Evolutionary conservation across 2,113 vertebrate genomes (phyloP).

Genomic region (Brachyhypopomus gauderio): DNA sequence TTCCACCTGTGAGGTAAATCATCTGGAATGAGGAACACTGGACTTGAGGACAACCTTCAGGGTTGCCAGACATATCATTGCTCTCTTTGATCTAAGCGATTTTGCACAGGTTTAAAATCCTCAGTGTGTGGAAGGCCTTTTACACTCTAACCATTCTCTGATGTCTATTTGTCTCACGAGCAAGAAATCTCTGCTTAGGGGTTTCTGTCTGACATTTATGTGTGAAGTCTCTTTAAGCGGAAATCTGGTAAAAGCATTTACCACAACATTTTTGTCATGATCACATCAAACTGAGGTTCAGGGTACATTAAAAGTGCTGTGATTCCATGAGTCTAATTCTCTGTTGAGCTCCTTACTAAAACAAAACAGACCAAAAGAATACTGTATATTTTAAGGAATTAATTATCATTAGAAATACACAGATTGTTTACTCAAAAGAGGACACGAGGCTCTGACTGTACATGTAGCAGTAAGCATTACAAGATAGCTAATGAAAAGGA

Average conservation of each 20-base stretch:
- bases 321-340: too few relatives aligned
- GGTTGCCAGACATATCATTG: conserved; percentile 50
- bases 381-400: too few relatives aligned
- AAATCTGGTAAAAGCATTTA: too few relatives aligned
- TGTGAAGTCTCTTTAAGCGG: too few relatives aligned
- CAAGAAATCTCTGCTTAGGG: background rate
- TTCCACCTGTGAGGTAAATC: conserved; percentile 71
- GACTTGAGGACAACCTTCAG: conserved; percentile 71
- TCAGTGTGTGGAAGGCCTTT: background rate
- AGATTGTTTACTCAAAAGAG: background rate
- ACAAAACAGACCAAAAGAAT: too few relatives aligned
- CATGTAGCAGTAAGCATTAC: background rate
- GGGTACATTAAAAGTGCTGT: too few relatives aligned
- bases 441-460: background rate
- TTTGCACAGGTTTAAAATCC: background rate
- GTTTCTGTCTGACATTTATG: conserved; percentile 29
- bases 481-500: conserved; percentile 24
- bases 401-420: background rate
- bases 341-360: too few relatives aligned
- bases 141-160: background rate
- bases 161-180: background rate
- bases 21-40: conserved; percentile 76
- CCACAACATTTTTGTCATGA: too few relatives aligned
- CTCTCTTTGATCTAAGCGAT: background rate
- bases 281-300: too few relatives aligned